Evolutionary conservation across 2,888 invertebrate genomes (phyloP).

Genomic region (Acronicta leporina): DNA sequence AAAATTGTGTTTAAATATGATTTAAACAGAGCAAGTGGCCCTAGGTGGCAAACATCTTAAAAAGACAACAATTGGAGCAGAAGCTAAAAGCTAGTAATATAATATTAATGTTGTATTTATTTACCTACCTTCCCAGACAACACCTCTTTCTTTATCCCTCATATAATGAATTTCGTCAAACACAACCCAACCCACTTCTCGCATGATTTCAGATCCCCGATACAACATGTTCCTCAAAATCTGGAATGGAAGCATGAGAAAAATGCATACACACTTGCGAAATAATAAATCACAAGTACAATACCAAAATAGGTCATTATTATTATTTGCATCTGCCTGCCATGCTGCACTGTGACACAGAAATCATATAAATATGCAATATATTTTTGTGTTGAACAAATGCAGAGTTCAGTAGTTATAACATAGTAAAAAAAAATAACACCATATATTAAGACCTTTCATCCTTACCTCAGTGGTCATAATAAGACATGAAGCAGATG

Average conservation of each 20-base stretch:
- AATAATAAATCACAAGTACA: neutral
- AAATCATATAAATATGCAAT: too few relatives aligned
- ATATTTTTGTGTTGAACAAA: too few relatives aligned
- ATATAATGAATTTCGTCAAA: constrained; percentile 99
- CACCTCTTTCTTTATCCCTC: constrained; percentile 99
- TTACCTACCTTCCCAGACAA: constrained; percentile 96
- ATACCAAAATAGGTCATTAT: too few relatives aligned
- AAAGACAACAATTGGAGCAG: too few relatives aligned
- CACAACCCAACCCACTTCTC: constrained; percentile 99
- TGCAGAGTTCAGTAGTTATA: too few relatives aligned
- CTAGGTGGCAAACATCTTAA: too few relatives aligned
- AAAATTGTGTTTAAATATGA: too few relatives aligned
- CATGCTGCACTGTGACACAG: too few relatives aligned
- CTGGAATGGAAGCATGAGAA: constrained; percentile 76
- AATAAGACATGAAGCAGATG: constrained; percentile 98
- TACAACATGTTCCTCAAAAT: constrained; percentile 99
- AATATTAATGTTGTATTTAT: neutral
- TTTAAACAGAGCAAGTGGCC: too few relatives aligned
- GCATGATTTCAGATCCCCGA: constrained; percentile 99
- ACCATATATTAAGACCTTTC: neutral
- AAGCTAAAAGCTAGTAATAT: neutral
- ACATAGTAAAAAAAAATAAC: neutral
- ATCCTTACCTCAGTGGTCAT: constrained; percentile 99
- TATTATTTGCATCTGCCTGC: too few relatives aligned
- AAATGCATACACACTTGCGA: neutral